A percentile compares a stretch with the other conserved stretches of the same genome.
phyloP scores from a whole-genome alignment of 2,888 invertebrate genomes.

The Balanococcus diminutus region DNA sequence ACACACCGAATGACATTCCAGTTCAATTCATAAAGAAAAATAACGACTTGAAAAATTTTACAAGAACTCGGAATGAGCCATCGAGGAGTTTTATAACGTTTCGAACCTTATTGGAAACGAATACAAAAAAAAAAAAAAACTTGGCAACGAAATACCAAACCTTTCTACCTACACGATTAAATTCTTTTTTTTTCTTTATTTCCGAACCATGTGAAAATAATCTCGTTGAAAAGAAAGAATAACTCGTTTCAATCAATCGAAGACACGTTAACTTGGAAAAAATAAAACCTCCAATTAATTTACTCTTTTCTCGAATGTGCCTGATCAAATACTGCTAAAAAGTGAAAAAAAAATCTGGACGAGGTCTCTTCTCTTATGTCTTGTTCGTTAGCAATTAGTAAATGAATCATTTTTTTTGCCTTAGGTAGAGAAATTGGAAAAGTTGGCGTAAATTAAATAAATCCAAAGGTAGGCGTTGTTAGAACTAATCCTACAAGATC shows the following conservation, averaged over 20 bases:
- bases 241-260: neutral
- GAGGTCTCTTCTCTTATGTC: neutral
- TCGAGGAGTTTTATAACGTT: neutral
- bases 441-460: neutral
- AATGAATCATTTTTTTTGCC: neutral
- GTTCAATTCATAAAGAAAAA: neutral
- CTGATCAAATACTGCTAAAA: neutral
- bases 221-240: neutral
- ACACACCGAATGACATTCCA: neutral
- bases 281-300: neutral
- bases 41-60: neutral
- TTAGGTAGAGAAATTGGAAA: neutral
- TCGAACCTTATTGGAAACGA: neutral
- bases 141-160: neutral
- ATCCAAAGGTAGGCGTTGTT: neutral
- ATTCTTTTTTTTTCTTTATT: neutral
- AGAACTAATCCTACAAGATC: neutral
- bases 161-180: neutral
- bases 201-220: neutral
- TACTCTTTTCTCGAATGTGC: neutral
- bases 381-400: neutral
- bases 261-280: neutral
- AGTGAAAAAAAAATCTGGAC: neutral
- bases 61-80: no score
- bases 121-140: neutral